Percentiles rank a stretch among this genome's conserved stretches.
These are phyloP conservation scores for Armadillidium nasatum DNA, from an alignment of 1,140 invertebrate genomes.

Conservation along the genomic window DNA sequence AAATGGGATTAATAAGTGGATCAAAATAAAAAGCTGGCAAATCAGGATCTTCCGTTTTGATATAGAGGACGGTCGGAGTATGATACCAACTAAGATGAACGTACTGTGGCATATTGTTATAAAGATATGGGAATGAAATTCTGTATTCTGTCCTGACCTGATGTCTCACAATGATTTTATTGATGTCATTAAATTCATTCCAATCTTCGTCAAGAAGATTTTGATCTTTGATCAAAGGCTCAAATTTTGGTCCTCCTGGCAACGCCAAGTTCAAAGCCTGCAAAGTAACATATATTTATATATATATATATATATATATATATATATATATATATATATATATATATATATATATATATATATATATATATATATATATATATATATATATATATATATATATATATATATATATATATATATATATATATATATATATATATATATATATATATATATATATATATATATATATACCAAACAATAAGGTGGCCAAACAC, in stretches of 20 bases:
- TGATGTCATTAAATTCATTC: slow-evolving; percentile 99
- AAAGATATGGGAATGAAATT: slow-evolving; percentile 98
- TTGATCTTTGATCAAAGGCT: slow-evolving; percentile 96
- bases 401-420: too few relatives aligned
- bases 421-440: too few relatives aligned
- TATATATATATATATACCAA: too few relatives aligned
- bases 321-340: too few relatives aligned
- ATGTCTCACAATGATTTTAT: slow-evolving; percentile 98
- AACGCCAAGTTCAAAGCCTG: slow-evolving; percentile 97
- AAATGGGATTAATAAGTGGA: slow-evolving; percentile 98
- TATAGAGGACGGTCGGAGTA: slow-evolving; percentile 96
- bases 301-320: too few relatives aligned
- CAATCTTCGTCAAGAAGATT: slow-evolving; percentile 97
- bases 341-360: too few relatives aligned
- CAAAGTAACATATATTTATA: slow-evolving; percentile 62
- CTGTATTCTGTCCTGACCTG: slow-evolving; percentile 98
- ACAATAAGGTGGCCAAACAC: too few relatives aligned
- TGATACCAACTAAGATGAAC: slow-evolving; percentile 97
- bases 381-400: too few relatives aligned
- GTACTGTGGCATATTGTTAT: slow-evolving; percentile 96
- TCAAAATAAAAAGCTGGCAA: slow-evolving; percentile 99
- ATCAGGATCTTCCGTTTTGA: slow-evolving; percentile 99
- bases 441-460: too few relatives aligned
- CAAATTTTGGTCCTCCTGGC: slow-evolving; percentile 99
- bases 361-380: too few relatives aligned